Evolutionary conservation across 1,140 invertebrate genomes (phyloP), one percentile per base, ranked within the genome.

Genomic region (Lepidurus couesii): DNA sequence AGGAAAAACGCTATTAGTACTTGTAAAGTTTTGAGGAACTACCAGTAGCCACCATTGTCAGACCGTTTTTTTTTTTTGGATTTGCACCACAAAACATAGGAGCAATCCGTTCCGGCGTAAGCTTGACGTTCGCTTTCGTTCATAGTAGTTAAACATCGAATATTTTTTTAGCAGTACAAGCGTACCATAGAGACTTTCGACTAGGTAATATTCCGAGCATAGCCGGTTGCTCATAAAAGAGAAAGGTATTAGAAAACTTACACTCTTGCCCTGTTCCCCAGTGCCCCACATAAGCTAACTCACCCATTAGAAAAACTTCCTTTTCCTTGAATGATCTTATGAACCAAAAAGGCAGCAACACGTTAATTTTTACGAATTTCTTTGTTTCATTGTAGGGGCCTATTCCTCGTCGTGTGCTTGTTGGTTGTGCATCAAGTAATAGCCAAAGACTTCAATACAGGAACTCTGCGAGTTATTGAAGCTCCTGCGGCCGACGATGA

Each of bases 401-500:
- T 65, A n/a, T 21, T 65, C 53, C 53, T 65, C 21, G 16, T 65
- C 53, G 21, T 65, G 16, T 21, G 21, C 53, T 21, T 65, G 16
- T 13, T 65, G 53, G 21, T 65, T 7, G 53, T 16, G 2, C 21
- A 21, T 21, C 53, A 65, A 65, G 53, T 21, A 9, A 21, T 16
- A 65, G 13, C 16, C 53, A 65, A 65, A 4, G 53, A 65, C 53
- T 65, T 65, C 13, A 65, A 65, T 65, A 65, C 53, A 13, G 53
- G 21, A 21, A 65, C 53, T 16, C 53, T 65, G 16, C 53, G 53
- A 65, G n/a, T 65, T 16, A 21, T 21, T 16, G 16, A 16, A 1
- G 10, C 45, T 9, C 21, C 53, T 65, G 21, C 53, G 8, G 76
- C 21, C 13, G 26, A 43, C 26, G 76, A 75, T n/a, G 79, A 80